phyloP scores from a whole-genome alignment of 2,113 vertebrate species.

The Catharus bicknelli region DNA sequence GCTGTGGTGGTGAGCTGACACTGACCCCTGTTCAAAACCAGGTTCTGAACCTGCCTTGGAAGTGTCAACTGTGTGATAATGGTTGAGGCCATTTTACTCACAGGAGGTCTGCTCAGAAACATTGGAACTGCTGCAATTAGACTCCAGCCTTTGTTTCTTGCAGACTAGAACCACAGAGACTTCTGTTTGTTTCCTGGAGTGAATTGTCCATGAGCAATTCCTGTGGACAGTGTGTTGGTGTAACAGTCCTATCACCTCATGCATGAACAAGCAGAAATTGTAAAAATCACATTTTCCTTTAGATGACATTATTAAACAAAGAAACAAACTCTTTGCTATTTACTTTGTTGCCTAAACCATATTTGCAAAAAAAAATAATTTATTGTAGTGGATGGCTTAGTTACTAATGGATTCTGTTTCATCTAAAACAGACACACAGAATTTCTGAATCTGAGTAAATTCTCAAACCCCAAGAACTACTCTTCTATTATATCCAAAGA shows the following conservation, averaged over 20 bases:
- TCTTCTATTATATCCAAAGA: background rate
- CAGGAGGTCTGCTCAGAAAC: background rate
- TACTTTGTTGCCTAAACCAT: background rate
- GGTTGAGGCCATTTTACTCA: background rate
- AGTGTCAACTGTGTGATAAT: fast-evolving
- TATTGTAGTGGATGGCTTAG: background rate
- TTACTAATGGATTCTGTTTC: background rate
- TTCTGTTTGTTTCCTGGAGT: background rate
- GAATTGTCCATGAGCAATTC: background rate
- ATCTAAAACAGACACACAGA: background rate
- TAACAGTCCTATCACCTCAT: background rate
- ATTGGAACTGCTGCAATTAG: background rate
- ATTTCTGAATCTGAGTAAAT: background rate
- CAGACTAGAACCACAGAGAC: background rate
- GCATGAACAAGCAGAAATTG: background rate
- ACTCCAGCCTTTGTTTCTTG: background rate
- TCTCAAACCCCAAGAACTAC: background rate
- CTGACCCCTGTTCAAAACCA: background rate
- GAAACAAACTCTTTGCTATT: background rate
- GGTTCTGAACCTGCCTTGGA: background rate
- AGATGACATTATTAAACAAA: background rate
- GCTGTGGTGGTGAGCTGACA: background rate
- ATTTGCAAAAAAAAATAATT: background rate
- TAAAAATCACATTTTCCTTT: background rate
- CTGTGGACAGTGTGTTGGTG: background rate